Conservation (phyloP, 2,113 vertebrate genomes). For the Pollachius pollachius region DNA sequence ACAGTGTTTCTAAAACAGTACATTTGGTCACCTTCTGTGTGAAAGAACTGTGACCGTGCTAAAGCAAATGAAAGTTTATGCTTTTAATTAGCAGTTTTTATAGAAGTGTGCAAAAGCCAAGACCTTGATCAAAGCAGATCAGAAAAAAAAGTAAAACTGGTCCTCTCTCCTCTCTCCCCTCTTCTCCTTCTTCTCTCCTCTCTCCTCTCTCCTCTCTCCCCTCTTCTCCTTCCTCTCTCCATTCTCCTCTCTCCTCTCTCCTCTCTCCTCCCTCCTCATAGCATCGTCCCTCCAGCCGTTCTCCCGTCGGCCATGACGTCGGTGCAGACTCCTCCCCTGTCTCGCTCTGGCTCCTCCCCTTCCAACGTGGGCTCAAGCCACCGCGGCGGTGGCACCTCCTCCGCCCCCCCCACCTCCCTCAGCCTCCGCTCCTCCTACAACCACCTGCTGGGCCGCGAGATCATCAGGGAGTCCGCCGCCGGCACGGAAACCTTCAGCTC, state of each 20-base stretch:
- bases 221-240: not conserved
- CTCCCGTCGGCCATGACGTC: conserved; percentile 75
- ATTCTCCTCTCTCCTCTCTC: not conserved
- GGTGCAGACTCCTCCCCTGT: conserved; percentile 86
- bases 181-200: too few relatives aligned
- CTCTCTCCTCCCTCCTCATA: conserved; percentile 27
- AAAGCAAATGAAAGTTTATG: too few relatives aligned
- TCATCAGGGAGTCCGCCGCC: conserved; percentile 77
- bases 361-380: conserved; percentile 80
- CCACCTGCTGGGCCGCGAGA: conserved; percentile 86
- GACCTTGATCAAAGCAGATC: too few relatives aligned
- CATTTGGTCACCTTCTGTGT: too few relatives aligned
- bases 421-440: conserved; percentile 93
- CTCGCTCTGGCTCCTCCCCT: conserved; percentile 68
- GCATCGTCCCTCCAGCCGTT: conserved; percentile 23
- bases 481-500: conserved; percentile 78
- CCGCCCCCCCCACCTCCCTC: conserved; percentile 87
- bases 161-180: too few relatives aligned
- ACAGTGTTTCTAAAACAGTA: too few relatives aligned
- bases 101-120: too few relatives aligned
- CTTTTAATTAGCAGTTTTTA: too few relatives aligned
- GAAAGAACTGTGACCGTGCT: too few relatives aligned
- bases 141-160: too few relatives aligned
- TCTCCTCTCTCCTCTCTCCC: not conserved
- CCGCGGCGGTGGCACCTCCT: conserved; percentile 69